Base-by-base conservation (phyloP, 2,888 invertebrate species). In the Choreutis nemorana region DNA sequence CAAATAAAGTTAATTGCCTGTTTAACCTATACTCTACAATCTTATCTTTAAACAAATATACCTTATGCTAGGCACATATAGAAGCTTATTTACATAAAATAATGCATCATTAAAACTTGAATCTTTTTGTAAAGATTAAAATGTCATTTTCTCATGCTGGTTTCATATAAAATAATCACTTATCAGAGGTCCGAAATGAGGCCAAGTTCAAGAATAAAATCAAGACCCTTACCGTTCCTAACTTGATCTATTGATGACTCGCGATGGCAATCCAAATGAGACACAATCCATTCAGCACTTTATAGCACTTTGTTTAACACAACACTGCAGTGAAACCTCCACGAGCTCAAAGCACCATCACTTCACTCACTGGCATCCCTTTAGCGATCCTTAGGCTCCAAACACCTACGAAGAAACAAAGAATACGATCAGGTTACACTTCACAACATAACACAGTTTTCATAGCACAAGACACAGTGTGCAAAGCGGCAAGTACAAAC, bases 211-310 rank as follows among this genome's bases (percentile, higher is more conserved):
- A 6, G 8, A 5, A 18, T 18, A 18, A 18, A 18, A 8, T 18
- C 8, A 18, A 42, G 34, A 33, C 40, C 49, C 72, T 71, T 44
- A 78, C 77, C 77, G 72, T 75, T 75, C 72, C 70, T 71, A 66
- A 67, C 58, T 71, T 56, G 66, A 48, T 70, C 63, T 71, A 65
- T 51, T 55, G 72, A 65, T 58, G 73, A 77, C 62, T 64, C 62
- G 63, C 66, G 65, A 55, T 65, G 65, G 66, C 70, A 78, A 78
- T 78, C 77, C 77, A 70, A 73, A 62, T 55, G 46, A 56, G 51
- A 62, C 73, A 73, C 77, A 77, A 78, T 73, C 65, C 73, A 72
- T 71, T 55, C 71, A 77, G 54, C 75, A 78, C 77, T 58, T 29
- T 55, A 52, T 48, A 48, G 62, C 72, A 73, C 75, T 72, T 58